phyloP scores from a whole-genome alignment of 2,797 vertebrate species.

The Merluccius polli region DNA sequence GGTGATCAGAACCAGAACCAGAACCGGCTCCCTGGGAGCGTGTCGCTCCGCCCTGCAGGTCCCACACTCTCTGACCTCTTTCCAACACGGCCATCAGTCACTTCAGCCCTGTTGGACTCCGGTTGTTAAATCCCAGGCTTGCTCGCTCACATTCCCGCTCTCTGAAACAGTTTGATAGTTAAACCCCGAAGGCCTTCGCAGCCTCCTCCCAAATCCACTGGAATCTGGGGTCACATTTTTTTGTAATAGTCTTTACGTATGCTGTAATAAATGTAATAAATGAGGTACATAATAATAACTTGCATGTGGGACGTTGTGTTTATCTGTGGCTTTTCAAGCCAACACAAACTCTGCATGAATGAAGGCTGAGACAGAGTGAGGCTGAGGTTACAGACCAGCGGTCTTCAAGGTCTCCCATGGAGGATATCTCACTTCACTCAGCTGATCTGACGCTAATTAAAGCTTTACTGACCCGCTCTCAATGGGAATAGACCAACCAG shows the following conservation, averaged over 20 bases:
- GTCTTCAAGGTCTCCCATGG: no score
- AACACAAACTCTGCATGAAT: background rate
- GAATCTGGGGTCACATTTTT: no score
- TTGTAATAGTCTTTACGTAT: no score
- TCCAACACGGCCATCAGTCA: slow-evolving; percentile 27
- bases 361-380: background rate
- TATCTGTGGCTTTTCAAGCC: background rate
- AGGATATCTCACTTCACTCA: background rate
- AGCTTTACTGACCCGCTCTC: background rate
- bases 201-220: no score
- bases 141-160: background rate
- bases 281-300: background rate
- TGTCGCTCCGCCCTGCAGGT: slow-evolving; percentile 15
- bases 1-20: slow-evolving; percentile 50
- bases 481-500: background rate
- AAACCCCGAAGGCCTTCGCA: no score
- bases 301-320: background rate
- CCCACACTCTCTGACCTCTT: slow-evolving; percentile 29
- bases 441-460: background rate
- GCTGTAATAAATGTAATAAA: background rate
- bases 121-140: background rate
- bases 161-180: background rate
- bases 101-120: background rate
- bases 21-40: slow-evolving; percentile 14
- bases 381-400: no score